Base-by-base conservation (phyloP, 2,888 invertebrate species). In the Agrotis clavis region DNA sequence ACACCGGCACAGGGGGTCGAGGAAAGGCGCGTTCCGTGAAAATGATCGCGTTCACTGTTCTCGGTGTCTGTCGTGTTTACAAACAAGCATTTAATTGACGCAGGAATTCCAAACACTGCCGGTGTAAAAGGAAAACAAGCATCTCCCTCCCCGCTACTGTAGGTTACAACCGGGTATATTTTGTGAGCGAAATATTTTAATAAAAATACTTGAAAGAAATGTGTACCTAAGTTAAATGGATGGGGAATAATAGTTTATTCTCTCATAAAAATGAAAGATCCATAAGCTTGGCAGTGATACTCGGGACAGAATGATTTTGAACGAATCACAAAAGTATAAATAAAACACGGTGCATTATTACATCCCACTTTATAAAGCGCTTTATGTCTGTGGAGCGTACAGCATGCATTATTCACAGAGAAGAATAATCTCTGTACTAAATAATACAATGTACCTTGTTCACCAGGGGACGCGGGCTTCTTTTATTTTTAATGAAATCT, bases 71-170 rank as follows among this genome's bases (percentile, higher is more conserved):
- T 81, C 82, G 81, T 94, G 92, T 94, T 93, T 94, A 94, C 92
- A 94, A 95, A 95, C 93, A 94, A 88, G 87, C 90, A 88, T 92
- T 93, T 94, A 95, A 94, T 94, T 94, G 93, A 93, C 92, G 87
- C 86, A 91, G 89, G 94, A 94, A 94, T 95, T 92, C 90, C 90
- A 94, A 95, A 94, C 94, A 94, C 81, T 82, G 90, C 73, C 89
- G 86, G 87, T 87, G 90, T 86, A 88, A 89, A 92, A 92, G 90
- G 92, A 92, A 94, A 94, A 94, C 93, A 92, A 87, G 86, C 80
- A 82, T 85, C 86, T 87, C 87, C 71, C 86, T 84, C 85, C 83
- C 77, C 85, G 80, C 80, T 57, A 74, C 77, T 78, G 87, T 86
- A 86, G 85, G 83, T 88, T 86, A 85, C 85, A 84, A 78, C 76